A percentile compares a stretch with the other conserved stretches of the same genome.
phyloP scores from a whole-genome alignment of 2,888 invertebrate species.

The Yponomeuta malinellus region DNA sequence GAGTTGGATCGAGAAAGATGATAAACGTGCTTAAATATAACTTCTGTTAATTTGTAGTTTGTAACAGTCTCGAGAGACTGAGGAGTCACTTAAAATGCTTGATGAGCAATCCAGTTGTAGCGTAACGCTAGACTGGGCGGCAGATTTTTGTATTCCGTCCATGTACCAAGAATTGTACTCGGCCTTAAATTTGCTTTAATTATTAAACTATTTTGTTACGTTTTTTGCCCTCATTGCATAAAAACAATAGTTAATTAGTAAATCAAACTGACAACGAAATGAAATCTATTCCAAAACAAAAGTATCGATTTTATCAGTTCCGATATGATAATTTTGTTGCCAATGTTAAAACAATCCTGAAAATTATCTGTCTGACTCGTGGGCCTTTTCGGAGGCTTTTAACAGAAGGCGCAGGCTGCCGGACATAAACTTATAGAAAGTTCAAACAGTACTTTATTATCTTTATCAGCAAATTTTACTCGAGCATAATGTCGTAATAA shows the following conservation, averaged over 20 bases:
- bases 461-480: too few relatives aligned
- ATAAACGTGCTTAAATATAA: background rate
- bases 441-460: too few relatives aligned
- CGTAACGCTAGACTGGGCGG: conserved; percentile 5
- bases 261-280: too few relatives aligned
- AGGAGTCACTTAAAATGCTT: conserved; percentile 59
- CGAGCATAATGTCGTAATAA: too few relatives aligned
- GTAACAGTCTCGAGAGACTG: conserved; percentile 55
- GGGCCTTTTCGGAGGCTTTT: conserved; percentile 50
- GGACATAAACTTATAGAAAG: too few relatives aligned
- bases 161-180: background rate
- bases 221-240: too few relatives aligned
- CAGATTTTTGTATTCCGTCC: background rate
- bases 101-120: conserved; percentile 58
- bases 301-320: too few relatives aligned
- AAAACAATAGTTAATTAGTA: too few relatives aligned
- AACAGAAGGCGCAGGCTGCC: conserved; percentile 30
- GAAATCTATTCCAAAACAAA: too few relatives aligned
- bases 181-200: background rate
- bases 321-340: too few relatives aligned
- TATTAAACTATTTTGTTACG: background rate
- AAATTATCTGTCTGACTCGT: conserved; percentile 52
- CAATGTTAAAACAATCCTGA: conserved; percentile 42
- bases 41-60: background rate
- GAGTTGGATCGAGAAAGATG: too few relatives aligned